These are phyloP conservation scores for Ancistrus triradiatus DNA, from an alignment of 2,113 vertebrate genomes.

Conservation along the genomic window DNA sequence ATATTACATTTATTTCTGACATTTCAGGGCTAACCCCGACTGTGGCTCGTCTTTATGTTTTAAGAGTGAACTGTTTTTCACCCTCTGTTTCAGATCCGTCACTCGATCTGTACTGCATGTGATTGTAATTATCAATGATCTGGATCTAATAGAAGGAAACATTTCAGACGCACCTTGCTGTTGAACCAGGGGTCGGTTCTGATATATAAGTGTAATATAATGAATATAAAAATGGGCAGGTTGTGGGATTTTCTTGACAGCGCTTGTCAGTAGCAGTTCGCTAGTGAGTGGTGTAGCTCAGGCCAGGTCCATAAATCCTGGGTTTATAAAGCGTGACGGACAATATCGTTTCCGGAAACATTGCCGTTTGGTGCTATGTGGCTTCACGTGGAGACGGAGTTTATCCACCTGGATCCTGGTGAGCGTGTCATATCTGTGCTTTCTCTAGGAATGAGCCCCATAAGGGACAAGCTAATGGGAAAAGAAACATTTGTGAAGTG, in stretches of 20 bases:
- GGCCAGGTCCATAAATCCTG: constrained; percentile 14
- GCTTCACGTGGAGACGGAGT: constrained; percentile 17
- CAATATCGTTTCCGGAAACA: not conserved
- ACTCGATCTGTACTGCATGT: not conserved
- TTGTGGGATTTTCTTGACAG: constrained; percentile 1
- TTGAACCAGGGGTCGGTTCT: not conserved
- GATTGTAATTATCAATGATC: not conserved
- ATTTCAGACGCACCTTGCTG: not conserved
- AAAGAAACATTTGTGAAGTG: too few relatives aligned
- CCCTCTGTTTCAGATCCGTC: not conserved
- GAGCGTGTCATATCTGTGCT: constrained; percentile 45
- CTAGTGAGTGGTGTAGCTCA: not conserved
- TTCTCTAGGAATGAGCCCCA: not conserved
- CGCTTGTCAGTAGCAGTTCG: constrained; percentile 14
- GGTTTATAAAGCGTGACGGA: constrained; percentile 7
- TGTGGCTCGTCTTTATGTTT: too few relatives aligned
- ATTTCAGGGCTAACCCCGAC: too few relatives aligned
- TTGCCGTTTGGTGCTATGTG: constrained; percentile 21
- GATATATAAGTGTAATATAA: not conserved
- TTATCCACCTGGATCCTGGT: constrained; percentile 36
- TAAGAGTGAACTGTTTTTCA: too few relatives aligned
- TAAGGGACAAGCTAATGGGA: not conserved
- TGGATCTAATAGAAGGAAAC: not conserved
- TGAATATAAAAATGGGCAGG: not conserved
- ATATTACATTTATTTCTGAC: too few relatives aligned